Base-by-base conservation (phyloP, 2,113 vertebrate genomes). In the Struthio camelus region DNA sequence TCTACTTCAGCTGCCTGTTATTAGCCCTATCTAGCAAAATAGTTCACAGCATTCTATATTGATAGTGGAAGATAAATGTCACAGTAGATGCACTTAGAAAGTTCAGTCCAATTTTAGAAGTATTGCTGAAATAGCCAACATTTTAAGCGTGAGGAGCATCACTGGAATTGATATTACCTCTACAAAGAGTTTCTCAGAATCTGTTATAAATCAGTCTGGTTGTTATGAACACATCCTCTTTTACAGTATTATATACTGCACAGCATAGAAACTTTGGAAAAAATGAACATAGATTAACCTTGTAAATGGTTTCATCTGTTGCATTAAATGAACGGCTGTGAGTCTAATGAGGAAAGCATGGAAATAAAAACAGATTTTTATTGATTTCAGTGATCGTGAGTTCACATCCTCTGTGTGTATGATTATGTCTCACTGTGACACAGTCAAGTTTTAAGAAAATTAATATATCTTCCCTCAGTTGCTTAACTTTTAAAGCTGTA, bases 21-120 rank as follows among this genome's bases (percentile, higher is more conserved):
- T 90, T 96, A 86, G 87, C 80, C 76, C 85, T 96, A 66, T 84
- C 91, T 72, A 72, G 91, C 81, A 93, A 94, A 95, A 90, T 10
- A 96, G 85, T 90, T 93, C 80, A 71, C 51, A 94, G 85, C 56
- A 76, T 88, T 85, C 70, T 83, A 32, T 90, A 90, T 69, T 88
- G 95, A 95, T 84, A 90, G 87, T 28, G 22, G 80, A 85, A 95
- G 94, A 96, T 94, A 95, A 94, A 94, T 91, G 82, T 88, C 95
- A 66, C 76, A 78, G 82, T 83, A 71, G 94, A 78, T 96, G 87
- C 79, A 85, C 87, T 96, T 93, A 83, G 66, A 89, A 91, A 94
- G 84, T 96, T 94, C 75, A 59, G 91, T 94, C 80, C 82, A 73
- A 76, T 96, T 92, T 94, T 95, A 58, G 59, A 77, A 73, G 67